These are phyloP conservation scores for Sphecodes monilicornis DNA, from an alignment of 2,888 invertebrate genomes.

Conservation along the genomic window DNA sequence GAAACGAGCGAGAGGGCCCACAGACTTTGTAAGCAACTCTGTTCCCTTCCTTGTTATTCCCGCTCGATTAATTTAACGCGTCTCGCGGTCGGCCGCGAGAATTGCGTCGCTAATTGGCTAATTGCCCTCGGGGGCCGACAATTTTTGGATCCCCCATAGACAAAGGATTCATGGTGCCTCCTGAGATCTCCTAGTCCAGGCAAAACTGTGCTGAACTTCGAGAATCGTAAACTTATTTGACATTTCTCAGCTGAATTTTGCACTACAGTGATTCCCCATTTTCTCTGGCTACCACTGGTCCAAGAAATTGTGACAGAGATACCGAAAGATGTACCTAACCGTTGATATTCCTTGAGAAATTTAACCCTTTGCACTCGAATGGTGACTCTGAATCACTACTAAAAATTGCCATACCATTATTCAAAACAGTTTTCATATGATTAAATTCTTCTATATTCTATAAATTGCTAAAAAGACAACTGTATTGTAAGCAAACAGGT, in stretches of 20 bases:
- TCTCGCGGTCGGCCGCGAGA: slow-evolving; percentile 16
- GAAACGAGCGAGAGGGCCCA: slow-evolving; percentile 60
- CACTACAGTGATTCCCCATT: no score
- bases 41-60: slow-evolving; percentile 40
- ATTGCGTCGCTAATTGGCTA: slow-evolving; percentile 23
- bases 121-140: not conserved
- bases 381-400: no score
- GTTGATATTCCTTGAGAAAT: no score
- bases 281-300: no score
- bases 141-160: not conserved
- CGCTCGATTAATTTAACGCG: slow-evolving; percentile 35
- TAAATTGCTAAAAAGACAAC: no score
- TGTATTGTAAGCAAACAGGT: no score
- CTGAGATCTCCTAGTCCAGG: not conserved
- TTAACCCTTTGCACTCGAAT: no score
- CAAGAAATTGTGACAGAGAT: no score
- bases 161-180: not conserved
- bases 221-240: not conserved
- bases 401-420: no score
- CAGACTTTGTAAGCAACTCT: slow-evolving; percentile 64
- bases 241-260: not conserved
- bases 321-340: no score
- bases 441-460: no score
- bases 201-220: not conserved
- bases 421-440: no score